phyloP scores from a whole-genome alignment of 2,888 invertebrate genomes.

The Tryphoninae sp. region DNA sequence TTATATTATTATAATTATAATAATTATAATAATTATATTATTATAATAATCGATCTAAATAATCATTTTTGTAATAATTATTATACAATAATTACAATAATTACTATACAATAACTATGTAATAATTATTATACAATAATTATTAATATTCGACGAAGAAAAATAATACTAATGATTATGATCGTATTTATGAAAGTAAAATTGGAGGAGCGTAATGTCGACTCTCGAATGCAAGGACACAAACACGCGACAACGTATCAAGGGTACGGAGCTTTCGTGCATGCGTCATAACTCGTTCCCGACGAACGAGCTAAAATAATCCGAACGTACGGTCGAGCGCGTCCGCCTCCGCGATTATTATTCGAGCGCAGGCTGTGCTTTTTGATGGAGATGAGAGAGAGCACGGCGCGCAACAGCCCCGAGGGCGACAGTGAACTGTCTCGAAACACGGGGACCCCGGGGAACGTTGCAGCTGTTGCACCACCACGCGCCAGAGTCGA shows the following conservation, averaged over 20 bases:
- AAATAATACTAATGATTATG: slow-evolving; percentile 8
- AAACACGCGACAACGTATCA: slow-evolving; percentile 40
- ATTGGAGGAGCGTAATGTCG: slow-evolving; percentile 3
- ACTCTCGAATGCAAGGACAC: slow-evolving; percentile 14
- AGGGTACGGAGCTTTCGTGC: slow-evolving; percentile 35
- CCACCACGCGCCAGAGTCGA: slow-evolving; percentile 26
- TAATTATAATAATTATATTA: no score
- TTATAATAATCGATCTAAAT: no score
- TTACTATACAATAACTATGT: no score
- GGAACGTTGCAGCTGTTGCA: slow-evolving; percentile 52
- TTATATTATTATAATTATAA: no score
- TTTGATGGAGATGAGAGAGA: slow-evolving; percentile 32
- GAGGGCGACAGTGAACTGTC: slow-evolving; percentile 58
- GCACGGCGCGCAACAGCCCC: slow-evolving; percentile 2
- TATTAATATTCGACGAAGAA: no score
- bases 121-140: no score
- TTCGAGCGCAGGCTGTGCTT: slow-evolving; percentile 33
- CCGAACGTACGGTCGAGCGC: slow-evolving; percentile 19
- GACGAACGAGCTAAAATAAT: slow-evolving; percentile 52
- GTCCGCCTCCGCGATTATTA: slow-evolving; percentile 38
- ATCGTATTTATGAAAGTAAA: slow-evolving; percentile 28
- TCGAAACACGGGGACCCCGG: slow-evolving; percentile 1
- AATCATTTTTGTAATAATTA: no score
- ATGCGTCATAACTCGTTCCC: slow-evolving; percentile 34
- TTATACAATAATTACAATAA: no score